Base-by-base conservation (phyloP, 1,140 invertebrate species). In the Conopomorpha cramerella region DNA sequence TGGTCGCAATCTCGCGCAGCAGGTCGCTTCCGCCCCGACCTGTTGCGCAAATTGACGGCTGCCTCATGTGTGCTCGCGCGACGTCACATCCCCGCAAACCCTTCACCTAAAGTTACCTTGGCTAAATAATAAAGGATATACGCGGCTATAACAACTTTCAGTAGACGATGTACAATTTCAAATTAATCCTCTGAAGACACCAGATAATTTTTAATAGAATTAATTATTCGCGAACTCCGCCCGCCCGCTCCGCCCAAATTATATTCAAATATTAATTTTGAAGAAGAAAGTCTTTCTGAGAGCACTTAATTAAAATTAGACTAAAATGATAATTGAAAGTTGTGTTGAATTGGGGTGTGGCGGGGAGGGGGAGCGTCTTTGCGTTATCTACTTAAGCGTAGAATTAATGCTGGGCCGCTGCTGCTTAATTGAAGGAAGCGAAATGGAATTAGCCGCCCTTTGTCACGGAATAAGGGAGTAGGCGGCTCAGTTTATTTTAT, bases 271-370 rank as follows among this genome's bases (percentile, higher is more conserved):
- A 74, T 70, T 74, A 74, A 74, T 74, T 74, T 70, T 58, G 53
- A 51, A 57, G 65, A 57, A 70, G 67, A 63, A 68, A 74, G 68
- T 63, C 68, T 64, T 70, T 67, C 66, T 66, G 65, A 70, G 65
- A 74, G 62, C 64, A 68, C 70, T 74, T 74, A 74, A 74, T 74
- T 72, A 74, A 74, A 74, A 74, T 74, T 74, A 74, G 67, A 74
- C 70, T 34, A 70, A 74, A 74, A 74, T 74, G 59, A 72, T 74
- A 74, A 74, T 74, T 74, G 70, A 76, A 76, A 71, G 65, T 76
- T 76, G 65, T 68, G 60, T 64, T n/a, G n/a, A n/a, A n/a, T 71
- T 51, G 64, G 72, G 71, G 71, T 67, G 71, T 64, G 67, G 72
- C 71, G 66, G 62, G 53, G 54, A 45, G 60, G 61, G 51, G 49